Conservation (phyloP, 2,888 invertebrate species). For the Tenodera sinensis region DNA sequence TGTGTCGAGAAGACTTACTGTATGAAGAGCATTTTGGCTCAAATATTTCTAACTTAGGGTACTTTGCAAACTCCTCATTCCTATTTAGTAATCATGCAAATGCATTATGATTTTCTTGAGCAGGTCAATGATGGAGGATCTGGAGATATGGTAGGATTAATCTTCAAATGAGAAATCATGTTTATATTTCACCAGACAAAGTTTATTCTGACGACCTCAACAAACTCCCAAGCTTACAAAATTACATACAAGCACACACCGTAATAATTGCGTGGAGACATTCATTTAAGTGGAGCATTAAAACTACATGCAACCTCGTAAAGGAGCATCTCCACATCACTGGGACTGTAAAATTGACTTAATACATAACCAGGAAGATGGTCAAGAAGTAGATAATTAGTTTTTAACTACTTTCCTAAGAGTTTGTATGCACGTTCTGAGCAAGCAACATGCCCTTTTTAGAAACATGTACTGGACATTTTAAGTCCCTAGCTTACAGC, state of each 20-base stretch:
- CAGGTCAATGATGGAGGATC: neutral
- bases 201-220: conserved; percentile 72
- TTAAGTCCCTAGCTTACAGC: neutral
- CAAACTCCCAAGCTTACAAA: conserved; percentile 71
- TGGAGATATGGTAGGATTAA: neutral
- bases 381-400: conserved; percentile 26
- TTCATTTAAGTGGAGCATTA: neutral
- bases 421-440: conserved; percentile 20
- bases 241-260: conserved; percentile 45
- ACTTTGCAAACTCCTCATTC: no score
- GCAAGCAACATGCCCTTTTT: neutral
- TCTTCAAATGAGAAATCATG: conserved; percentile 22
- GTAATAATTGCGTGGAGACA: conserved; percentile 14
- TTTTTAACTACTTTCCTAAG: conserved; percentile 24
- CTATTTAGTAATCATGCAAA: neutral
- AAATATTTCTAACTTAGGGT: no score
- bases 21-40: no score
- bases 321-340: conserved; percentile 1
- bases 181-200: conserved; percentile 53
- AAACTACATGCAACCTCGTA: neutral
- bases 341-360: conserved; percentile 22
- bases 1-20: no score
- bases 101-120: neutral
- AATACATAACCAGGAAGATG: conserved; percentile 29
- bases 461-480: neutral